Evolutionary conservation across 2,888 invertebrate genomes (phyloP).

Genomic region (Drosophila nigricruria): DNA sequence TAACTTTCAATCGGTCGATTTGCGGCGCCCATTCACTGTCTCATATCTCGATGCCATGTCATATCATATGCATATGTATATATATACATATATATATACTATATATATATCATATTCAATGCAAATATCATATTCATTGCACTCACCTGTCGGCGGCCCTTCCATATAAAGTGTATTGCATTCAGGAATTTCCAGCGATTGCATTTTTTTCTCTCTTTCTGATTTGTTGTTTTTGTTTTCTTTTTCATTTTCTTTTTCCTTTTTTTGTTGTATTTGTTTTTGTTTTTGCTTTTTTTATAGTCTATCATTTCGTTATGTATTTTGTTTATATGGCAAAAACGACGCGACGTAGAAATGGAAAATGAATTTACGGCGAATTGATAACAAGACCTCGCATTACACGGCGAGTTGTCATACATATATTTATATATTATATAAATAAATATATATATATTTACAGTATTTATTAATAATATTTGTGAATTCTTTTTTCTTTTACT

Average conservation of each 20-base stretch:
- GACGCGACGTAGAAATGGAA: slow-evolving; percentile 26
- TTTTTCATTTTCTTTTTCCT: not conserved
- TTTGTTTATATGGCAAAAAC: slow-evolving; percentile 32
- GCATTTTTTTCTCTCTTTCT: slow-evolving; percentile 31
- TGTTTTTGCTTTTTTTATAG: slow-evolving; percentile 15
- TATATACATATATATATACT: not conserved
- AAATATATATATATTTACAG: slow-evolving; percentile 6
- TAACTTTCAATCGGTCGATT: slow-evolving; percentile 5
- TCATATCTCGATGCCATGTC: not conserved
- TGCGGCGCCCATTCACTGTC: slow-evolving; percentile 11
- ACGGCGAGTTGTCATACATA: slow-evolving; percentile 28
- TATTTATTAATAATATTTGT: slow-evolving; percentile 13
- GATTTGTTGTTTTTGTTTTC: not conserved
- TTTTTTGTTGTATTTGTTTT: not conserved
- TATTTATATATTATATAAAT: slow-evolving; percentile 4
- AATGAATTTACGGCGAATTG: slow-evolving; percentile 47
- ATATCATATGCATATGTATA: slow-evolving; percentile 2
- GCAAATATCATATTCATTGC: slow-evolving; percentile 35
- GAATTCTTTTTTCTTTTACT: slow-evolving; percentile 19
- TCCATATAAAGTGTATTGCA: slow-evolving; percentile 16
- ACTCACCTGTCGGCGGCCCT: slow-evolving; percentile 46
- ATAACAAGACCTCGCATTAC: slow-evolving; percentile 51
- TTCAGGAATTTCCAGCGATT: slow-evolving; percentile 54
- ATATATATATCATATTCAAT: slow-evolving; percentile 2
- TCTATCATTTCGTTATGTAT: slow-evolving; percentile 35